Percentiles rank a stretch among this genome's conserved stretches.
Conservation (phyloP, 1,140 invertebrate species). For the Kradibia gibbosae region DNA sequence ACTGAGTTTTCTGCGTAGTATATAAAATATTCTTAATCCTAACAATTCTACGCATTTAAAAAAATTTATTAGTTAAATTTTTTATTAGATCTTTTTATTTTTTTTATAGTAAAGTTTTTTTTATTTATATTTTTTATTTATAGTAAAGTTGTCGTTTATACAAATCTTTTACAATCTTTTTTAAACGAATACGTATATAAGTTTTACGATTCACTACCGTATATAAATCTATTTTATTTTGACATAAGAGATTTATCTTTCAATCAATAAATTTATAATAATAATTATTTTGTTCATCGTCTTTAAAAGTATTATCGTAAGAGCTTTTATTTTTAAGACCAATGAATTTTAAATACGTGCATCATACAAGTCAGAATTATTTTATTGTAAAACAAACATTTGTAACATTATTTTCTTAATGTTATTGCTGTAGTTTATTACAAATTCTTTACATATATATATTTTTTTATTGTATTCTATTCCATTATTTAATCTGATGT, state of each 20-base stretch:
- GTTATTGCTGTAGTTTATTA: background rate
- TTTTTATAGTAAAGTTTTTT: background rate
- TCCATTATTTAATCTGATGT: background rate
- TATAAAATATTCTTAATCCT: background rate
- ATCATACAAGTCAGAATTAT: background rate
- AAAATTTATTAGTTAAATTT: background rate
- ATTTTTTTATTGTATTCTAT: background rate
- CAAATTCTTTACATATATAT: background rate
- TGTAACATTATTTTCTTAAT: slow-evolving; percentile 2
- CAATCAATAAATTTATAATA: background rate
- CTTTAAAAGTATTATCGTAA: background rate
- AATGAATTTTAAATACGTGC: background rate
- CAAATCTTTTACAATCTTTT: background rate
- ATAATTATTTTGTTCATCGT: background rate
- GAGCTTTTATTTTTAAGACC: background rate
- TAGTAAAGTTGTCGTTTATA: background rate
- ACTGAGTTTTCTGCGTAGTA: background rate
- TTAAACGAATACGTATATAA: background rate
- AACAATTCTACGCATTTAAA: background rate
- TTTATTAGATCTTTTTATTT: background rate
- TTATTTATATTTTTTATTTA: background rate
- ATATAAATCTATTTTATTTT: background rate
- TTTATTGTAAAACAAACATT: background rate
- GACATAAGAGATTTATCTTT: background rate
- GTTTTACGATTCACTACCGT: background rate